These are phyloP conservation scores for Arge pagana DNA, from an alignment of 2,888 invertebrate species.

Conservation along the genomic window DNA sequence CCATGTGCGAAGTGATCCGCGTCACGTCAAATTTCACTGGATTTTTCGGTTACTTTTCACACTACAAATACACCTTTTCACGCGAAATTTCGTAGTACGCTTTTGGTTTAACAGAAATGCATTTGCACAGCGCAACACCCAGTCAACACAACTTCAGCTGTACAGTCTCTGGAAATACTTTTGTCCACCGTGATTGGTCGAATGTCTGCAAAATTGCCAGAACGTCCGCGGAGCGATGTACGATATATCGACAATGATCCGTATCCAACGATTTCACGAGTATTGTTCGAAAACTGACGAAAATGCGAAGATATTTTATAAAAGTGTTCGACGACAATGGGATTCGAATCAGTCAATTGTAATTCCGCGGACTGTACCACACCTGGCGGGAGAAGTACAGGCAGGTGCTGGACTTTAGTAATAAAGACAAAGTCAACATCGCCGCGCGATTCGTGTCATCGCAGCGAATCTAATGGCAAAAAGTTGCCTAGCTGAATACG, in stretches of 20 bases:
- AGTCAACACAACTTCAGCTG: slow-evolving; percentile 51
- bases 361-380: slow-evolving; percentile 39
- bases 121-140: slow-evolving; percentile 14
- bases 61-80: slow-evolving; percentile 5
- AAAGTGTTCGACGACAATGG: no score
- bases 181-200: no score
- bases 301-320: no score
- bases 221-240: no score
- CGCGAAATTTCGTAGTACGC: slow-evolving; percentile 2
- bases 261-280: no score
- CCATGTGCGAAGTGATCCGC: neutral
- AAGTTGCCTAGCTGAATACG: neutral
- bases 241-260: no score
- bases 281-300: no score
- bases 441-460: neutral
- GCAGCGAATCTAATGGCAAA: neutral
- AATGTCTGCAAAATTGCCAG: no score
- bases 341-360: slow-evolving; percentile 37
- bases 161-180: slow-evolving; percentile 44
- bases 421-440: no score
- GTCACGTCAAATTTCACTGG: neutral
- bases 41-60: neutral
- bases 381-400: slow-evolving; percentile 29
- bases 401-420: slow-evolving; percentile 9
- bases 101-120: no score